Conservation (phyloP, 1,140 invertebrate genomes). For the Nasonia giraulti region DNA sequence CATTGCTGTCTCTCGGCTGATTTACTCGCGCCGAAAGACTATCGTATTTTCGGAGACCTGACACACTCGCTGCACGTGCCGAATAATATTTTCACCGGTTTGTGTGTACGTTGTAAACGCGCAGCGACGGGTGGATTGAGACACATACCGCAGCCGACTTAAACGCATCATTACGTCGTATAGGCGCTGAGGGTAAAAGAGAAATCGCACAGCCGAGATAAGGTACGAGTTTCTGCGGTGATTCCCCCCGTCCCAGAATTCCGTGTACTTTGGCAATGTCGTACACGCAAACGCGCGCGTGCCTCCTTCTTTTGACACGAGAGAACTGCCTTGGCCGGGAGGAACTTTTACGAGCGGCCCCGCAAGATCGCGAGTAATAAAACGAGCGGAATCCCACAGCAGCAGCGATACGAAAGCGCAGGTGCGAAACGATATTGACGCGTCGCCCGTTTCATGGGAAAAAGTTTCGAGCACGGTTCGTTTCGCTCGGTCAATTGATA, state of each 20-base stretch:
- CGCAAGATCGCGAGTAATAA: constrained; percentile 53
- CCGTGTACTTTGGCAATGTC: not conserved
- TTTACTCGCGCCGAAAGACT: not conserved
- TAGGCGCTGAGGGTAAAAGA: not conserved
- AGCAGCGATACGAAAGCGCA: not conserved
- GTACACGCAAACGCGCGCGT: not conserved
- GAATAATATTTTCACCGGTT: not conserved
- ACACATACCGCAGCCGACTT: not conserved
- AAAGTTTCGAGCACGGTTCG: not conserved
- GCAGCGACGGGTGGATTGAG: not conserved
- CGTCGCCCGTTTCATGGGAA: constrained; percentile 12
- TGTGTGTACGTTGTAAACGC: not conserved
- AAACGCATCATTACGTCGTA: not conserved
- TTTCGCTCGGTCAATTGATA: constrained; percentile 39
- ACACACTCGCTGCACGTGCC: not conserved
- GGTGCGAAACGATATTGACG: constrained; percentile 46
- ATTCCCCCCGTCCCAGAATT: not conserved
- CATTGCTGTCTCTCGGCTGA: not conserved
- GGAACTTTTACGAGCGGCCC: constrained; percentile 18
- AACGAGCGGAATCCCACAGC: constrained; percentile 55
- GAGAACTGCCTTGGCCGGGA: not conserved
- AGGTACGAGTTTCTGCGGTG: not conserved
- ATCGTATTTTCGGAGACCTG: not conserved
- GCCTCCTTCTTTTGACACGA: constrained; percentile 15
- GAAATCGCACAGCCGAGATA: not conserved